phyloP scores from a whole-genome alignment of 2,113 vertebrate species.

The Dipodomys ordii region DNA sequence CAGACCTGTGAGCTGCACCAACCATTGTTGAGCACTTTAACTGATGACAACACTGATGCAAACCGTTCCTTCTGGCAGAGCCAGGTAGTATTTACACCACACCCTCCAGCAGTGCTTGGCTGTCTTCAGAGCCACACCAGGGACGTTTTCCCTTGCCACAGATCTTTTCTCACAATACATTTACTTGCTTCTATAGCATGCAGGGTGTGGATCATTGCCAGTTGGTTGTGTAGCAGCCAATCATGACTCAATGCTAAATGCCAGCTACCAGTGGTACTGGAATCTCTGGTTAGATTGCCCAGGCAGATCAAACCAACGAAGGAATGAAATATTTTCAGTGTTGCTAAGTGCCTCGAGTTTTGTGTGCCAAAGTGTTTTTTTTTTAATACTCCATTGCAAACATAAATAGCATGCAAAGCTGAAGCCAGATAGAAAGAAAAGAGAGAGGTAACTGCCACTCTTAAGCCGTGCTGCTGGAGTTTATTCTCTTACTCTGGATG shows the following conservation, averaged over 20 bases:
- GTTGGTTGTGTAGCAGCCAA: not conserved
- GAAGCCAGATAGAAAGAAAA: not conserved
- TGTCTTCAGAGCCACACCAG: not conserved
- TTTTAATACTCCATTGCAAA: not conserved
- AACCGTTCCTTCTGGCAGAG: not conserved
- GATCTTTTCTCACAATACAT: not conserved
- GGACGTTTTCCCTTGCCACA: not conserved
- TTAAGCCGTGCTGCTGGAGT: not conserved
- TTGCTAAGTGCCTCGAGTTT: too few species aligned
- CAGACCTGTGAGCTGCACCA: fast-evolving
- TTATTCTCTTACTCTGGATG: not conserved
- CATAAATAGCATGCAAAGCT: not conserved
- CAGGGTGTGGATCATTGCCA: too few species aligned
- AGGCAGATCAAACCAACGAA: not conserved
- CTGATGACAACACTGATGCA: fast-evolving
- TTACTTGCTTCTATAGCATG: not conserved
- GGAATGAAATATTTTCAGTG: fast-evolving
- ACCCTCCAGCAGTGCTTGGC: not conserved
- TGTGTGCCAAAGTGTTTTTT: fast-evolving
- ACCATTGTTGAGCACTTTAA: fast-evolving
- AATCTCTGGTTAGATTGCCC: not conserved
- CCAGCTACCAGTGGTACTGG: not conserved
- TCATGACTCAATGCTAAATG: not conserved
- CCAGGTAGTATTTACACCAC: fast-evolving
- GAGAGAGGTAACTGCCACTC: not conserved